phyloP scores from a whole-genome alignment of 1,140 invertebrate genomes.

The Bombus confusus region DNA sequence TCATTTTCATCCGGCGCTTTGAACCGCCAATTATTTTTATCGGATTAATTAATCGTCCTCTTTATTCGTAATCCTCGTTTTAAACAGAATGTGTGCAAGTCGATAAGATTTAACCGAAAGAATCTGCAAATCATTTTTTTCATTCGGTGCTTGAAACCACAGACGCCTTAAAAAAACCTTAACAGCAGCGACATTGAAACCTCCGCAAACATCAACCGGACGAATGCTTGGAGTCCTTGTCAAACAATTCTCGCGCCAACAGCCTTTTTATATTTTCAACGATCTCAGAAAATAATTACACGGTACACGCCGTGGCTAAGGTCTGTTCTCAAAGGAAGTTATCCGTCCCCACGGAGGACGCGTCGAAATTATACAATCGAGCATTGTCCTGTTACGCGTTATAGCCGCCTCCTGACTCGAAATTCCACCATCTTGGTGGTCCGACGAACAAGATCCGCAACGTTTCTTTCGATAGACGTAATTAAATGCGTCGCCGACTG shows the following conservation, averaged over 20 bases:
- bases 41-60: too few relatives aligned
- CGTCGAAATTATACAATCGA: constrained; percentile 25
- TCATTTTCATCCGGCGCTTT: neutral
- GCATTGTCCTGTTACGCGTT: constrained; percentile 7
- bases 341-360: too few relatives aligned
- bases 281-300: constrained; percentile 3
- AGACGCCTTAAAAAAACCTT: neutral
- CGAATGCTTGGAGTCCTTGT: neutral
- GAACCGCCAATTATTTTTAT: too few relatives aligned
- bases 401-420: too few relatives aligned
- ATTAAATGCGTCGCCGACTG: constrained; percentile 50
- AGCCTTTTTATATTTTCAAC: neutral
- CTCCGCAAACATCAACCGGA: neutral
- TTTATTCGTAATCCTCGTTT: too few relatives aligned
- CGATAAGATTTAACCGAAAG: neutral
- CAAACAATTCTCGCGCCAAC: neutral
- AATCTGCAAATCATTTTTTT: neutral
- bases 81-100: neutral
- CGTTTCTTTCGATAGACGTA: constrained; percentile 39
- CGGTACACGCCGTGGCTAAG: neutral
- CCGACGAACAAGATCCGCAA: constrained; percentile 18
- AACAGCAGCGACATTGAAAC: constrained; percentile 4
- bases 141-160: neutral
- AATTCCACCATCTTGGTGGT: constrained; percentile 45
- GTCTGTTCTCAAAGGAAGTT: neutral